These are phyloP conservation scores for Acanthornis magna DNA, from an alignment of 2,797 vertebrate species.

Conservation along the genomic window DNA sequence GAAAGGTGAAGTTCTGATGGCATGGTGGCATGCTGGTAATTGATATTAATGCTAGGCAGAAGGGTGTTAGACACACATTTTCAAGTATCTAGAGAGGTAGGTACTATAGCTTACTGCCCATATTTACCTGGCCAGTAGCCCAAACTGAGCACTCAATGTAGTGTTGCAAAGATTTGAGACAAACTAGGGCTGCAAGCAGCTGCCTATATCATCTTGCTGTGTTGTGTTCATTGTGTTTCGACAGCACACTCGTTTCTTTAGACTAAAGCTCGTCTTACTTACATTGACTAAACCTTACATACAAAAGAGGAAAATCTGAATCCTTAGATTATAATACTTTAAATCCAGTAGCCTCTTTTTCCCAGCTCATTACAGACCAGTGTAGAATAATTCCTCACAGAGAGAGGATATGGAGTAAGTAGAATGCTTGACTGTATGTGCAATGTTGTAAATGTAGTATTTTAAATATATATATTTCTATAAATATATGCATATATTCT, in stretches of 20 bases:
- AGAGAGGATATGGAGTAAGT: background rate
- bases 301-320: background rate
- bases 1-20: background rate
- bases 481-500: background rate
- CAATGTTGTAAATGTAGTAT: background rate
- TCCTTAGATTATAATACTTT: background rate
- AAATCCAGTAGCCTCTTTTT: background rate
- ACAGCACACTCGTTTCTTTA: background rate
- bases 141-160: background rate
- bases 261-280: background rate
- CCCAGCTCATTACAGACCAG: fast-evolving
- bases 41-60: background rate
- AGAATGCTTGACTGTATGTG: background rate
- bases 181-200: background rate
- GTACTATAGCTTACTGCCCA: background rate
- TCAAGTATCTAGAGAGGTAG: background rate
- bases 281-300: background rate
- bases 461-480: background rate
- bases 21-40: background rate
- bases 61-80: fast-evolving
- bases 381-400: background rate
- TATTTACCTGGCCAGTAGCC: background rate
- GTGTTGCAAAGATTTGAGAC: background rate
- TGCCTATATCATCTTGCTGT: background rate
- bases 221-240: background rate